Base-by-base conservation (phyloP, 2,797 vertebrate species). In the Sphenodon punctatus region DNA sequence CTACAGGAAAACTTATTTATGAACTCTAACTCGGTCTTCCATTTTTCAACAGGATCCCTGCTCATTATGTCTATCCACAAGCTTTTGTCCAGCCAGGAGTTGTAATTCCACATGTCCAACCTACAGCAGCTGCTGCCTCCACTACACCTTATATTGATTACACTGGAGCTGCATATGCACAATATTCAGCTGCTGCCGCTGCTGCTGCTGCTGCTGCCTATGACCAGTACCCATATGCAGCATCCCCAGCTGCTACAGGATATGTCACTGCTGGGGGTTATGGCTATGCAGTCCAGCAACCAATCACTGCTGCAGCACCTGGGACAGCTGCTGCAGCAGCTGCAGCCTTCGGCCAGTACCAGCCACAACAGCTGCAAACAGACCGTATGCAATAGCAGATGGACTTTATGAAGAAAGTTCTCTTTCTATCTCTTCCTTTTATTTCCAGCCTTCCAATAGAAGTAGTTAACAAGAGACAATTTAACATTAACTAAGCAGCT, bases 11-110 rank as follows among this genome's bases (percentile, higher is more conserved):
- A 5, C 53, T 85, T 9, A 3, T 15, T 0, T 78, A 32, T 45
- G 27, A 11, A 9, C 53, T 90, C 93, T 95, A 88, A 95, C 92
- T 88, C 77, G 51, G 38, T 90, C 87, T 93, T 90, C 91, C 92
- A 1, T 95, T 96, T 93, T 94, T 96, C 95, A 84, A 86, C 97
- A 99, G 99, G 97, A 99, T 99, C 90, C 98, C 99, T 13, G 97
- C 98, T 89, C 99, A 99, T 95, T 99, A 99, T 67, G 97, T 99
- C 90, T 99, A 99, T 94, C 99, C 98, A 49, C 99, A 99, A 96
- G 98, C 99, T 89, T 99, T 98, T 68, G 96, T 99, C 94, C 99
- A 99, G 95, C 98, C 98, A 20, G 98, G 98, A 88, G 94, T 99
- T 95, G 97, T 99, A 85, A 98, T 99, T 82, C 98, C 98, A 13